These are phyloP conservation scores for Drosophila phalerata DNA, from an alignment of 2,888 invertebrate genomes.

Conservation along the genomic window DNA sequence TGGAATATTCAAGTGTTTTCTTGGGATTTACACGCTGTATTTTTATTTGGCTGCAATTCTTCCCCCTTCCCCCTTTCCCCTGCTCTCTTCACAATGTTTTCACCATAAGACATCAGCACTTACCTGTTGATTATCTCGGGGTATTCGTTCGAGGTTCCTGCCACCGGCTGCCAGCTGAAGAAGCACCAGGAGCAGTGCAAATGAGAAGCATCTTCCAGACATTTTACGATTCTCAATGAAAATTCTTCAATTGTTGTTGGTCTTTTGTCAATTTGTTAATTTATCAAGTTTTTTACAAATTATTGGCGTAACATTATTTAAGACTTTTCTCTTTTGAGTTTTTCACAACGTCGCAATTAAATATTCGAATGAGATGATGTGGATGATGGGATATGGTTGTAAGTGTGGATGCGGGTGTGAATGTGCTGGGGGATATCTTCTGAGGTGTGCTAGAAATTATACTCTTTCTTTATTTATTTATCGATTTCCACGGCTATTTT, in stretches of 20 bases:
- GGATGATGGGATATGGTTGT: not conserved
- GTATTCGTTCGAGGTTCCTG: constrained; percentile 25
- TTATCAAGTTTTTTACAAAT: constrained; percentile 18
- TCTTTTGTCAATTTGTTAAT: constrained; percentile 8
- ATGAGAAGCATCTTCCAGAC: constrained; percentile 59
- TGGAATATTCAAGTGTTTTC: constrained; percentile 85
- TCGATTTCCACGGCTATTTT: constrained; percentile 56
- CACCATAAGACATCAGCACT: constrained; percentile 39
- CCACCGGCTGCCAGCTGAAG: constrained; percentile 44
- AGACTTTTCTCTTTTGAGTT: constrained; percentile 6
- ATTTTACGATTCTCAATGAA: constrained; percentile 44
- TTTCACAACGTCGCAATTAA: constrained; percentile 63
- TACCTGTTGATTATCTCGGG: constrained; percentile 73
- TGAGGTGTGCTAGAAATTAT: constrained; percentile 41
- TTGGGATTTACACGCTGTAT: constrained; percentile 75
- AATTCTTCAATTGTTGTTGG: constrained; percentile 8
- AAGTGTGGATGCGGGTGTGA: not conserved
- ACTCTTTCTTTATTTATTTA: constrained; percentile 55
- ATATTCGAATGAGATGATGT: constrained; percentile 14
- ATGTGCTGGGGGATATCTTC: constrained; percentile 9
- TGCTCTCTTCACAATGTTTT: not conserved
- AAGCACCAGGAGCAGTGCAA: constrained; percentile 57
- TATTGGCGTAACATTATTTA: constrained; percentile 18
- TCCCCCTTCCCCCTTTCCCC: not conserved
- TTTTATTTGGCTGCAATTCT: not conserved